Conservation (phyloP, 2,113 vertebrate species). For the Pipra filicauda region DNA sequence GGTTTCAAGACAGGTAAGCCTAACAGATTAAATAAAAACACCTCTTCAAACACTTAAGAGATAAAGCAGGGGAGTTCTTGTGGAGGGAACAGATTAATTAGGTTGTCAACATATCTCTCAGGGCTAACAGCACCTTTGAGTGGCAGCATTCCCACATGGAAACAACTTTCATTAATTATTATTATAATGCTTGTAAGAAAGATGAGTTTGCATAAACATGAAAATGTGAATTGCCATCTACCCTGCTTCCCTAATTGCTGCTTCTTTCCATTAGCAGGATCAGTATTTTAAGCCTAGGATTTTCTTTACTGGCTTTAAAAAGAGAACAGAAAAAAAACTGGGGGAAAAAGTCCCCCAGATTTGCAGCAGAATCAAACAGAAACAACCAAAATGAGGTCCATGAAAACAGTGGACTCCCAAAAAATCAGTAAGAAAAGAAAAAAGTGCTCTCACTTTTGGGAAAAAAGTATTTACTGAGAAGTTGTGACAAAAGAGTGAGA, state of each 20-base stretch:
- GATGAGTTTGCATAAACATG: slow-evolving; percentile 13
- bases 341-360: background rate
- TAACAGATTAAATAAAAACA: background rate
- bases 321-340: fast-evolving
- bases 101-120: background rate
- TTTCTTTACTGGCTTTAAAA: background rate
- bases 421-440: background rate
- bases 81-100: slow-evolving; percentile 16
- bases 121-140: background rate
- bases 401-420: background rate
- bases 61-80: slow-evolving; percentile 1
- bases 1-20: background rate
- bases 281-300: background rate
- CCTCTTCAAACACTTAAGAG: background rate
- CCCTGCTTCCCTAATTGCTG: background rate
- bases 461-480: background rate
- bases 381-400: background rate
- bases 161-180: slow-evolving; percentile 30
- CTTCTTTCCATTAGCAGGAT: background rate
- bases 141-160: background rate
- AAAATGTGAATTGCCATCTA: slow-evolving; percentile 13
- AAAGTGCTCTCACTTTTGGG: background rate
- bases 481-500: background rate
- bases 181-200: slow-evolving; percentile 18
- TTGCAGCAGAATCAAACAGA: background rate